Evolutionary conservation across 2,888 invertebrate species (phyloP).

Genomic region (Villa cingulata): DNA sequence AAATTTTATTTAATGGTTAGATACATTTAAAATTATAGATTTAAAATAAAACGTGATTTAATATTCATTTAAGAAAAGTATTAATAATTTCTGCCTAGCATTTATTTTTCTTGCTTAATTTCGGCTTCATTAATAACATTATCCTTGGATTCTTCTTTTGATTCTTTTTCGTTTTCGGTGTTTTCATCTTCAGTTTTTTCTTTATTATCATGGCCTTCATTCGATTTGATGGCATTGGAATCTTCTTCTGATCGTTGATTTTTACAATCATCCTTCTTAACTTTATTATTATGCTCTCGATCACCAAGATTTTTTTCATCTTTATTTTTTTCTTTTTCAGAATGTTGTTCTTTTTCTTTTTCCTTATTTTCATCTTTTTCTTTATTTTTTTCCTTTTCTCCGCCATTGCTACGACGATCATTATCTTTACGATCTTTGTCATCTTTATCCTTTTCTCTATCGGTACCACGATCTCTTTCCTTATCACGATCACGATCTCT

Average conservation of each 20-base stretch:
- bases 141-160: background rate
- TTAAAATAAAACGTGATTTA: too few relatives aligned
- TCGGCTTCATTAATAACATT: too few relatives aligned
- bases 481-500: conserved; percentile 9
- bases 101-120: too few relatives aligned
- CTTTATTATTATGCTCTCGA: background rate
- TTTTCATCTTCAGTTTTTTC: background rate
- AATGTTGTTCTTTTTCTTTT: conserved; percentile 4
- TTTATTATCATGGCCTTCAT: background rate
- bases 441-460: conserved; percentile 13
- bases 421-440: conserved; percentile 12
- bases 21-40: too few relatives aligned
- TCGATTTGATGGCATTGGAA: background rate
- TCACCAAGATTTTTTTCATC: background rate
- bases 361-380: conserved; percentile 3
- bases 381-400: conserved; percentile 6
- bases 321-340: background rate
- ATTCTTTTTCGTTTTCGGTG: background rate
- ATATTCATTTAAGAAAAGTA: too few relatives aligned
- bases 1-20: too few relatives aligned
- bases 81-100: too few relatives aligned
- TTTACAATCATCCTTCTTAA: background rate
- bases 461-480: conserved; percentile 11
- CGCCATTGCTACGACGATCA: background rate
- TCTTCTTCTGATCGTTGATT: too few relatives aligned